A percentile compares a stretch with the other conserved stretches of the same genome.
Conservation (phyloP, 1,140 invertebrate species). For the Hestina assimilis region DNA sequence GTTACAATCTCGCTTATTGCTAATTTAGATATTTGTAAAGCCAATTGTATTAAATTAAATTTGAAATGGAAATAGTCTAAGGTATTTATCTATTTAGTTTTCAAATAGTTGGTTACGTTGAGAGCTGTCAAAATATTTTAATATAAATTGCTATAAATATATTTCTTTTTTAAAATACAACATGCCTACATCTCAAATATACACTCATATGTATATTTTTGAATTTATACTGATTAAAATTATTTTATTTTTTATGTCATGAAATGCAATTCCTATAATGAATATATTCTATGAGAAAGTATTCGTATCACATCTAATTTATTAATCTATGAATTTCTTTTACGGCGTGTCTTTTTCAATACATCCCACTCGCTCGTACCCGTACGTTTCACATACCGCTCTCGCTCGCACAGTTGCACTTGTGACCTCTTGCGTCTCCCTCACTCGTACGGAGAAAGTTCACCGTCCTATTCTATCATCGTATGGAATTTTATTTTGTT, state of each 20-base stretch:
- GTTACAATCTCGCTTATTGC: slow-evolving; percentile 10
- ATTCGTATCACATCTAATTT: slow-evolving; percentile 18
- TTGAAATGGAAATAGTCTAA: too few relatives aligned
- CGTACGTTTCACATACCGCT: slow-evolving; percentile 21
- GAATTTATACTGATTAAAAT: neutral
- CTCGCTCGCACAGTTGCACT: slow-evolving; percentile 30
- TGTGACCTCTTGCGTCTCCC: slow-evolving; percentile 28
- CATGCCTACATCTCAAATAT: too few relatives aligned
- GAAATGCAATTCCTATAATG: neutral
- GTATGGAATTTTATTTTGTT: slow-evolving; percentile 21
- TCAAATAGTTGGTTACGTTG: too few relatives aligned
- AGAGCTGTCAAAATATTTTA: too few relatives aligned
- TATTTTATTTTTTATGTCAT: neutral
- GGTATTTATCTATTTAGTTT: too few relatives aligned
- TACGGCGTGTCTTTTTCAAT: slow-evolving; percentile 30
- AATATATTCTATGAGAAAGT: too few relatives aligned
- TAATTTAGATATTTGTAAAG: slow-evolving; percentile 24
- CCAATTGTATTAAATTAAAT: slow-evolving; percentile 4
- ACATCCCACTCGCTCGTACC: slow-evolving; percentile 17
- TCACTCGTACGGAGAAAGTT: slow-evolving; percentile 11
- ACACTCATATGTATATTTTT: too few relatives aligned
- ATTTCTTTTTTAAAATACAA: too few relatives aligned
- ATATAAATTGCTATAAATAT: too few relatives aligned
- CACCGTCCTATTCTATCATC: slow-evolving; percentile 2
- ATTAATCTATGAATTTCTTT: slow-evolving; percentile 42